Conservation (phyloP, 2,888 invertebrate species). For the Bombylius major region DNA sequence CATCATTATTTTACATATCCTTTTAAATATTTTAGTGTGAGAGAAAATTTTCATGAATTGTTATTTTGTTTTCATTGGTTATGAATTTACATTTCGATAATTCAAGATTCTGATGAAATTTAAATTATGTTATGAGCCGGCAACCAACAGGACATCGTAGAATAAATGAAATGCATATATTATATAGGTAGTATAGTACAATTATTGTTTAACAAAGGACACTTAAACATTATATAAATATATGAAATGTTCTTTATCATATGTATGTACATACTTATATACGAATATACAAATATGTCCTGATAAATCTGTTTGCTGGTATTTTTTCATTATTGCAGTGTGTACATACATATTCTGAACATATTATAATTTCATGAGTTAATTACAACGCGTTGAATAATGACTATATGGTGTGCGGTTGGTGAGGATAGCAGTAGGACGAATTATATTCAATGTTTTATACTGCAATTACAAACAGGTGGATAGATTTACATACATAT, state of each 20-base stretch:
- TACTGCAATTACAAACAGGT: neutral
- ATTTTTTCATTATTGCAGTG: too few relatives aligned
- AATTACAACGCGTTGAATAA: conserved; percentile 10
- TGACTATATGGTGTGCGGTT: conserved; percentile 1
- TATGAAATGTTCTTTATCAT: too few relatives aligned
- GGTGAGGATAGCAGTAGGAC: neutral
- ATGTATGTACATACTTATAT: neutral
- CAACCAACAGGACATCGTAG: neutral
- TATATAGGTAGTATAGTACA: too few relatives aligned
- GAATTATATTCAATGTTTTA: neutral
- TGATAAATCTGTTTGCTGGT: too few relatives aligned
- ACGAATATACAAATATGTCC: too few relatives aligned
- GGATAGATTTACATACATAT: neutral
- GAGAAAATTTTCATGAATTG: neutral
- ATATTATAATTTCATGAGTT: conserved; percentile 10
- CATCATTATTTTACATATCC: neutral
- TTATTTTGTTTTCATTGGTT: conserved; percentile 1
- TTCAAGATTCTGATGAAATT: conserved; percentile 6
- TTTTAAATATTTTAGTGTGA: neutral
- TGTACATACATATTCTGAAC: conserved; percentile 5
- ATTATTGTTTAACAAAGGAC: too few relatives aligned
- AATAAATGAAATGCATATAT: too few relatives aligned
- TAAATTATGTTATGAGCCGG: conserved; percentile 8
- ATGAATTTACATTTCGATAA: neutral
- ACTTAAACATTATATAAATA: too few relatives aligned